A percentile compares a stretch with the other conserved stretches of the same genome.
Conservation (phyloP, 2,888 invertebrate genomes). For the Loripinus fragilis region DNA sequence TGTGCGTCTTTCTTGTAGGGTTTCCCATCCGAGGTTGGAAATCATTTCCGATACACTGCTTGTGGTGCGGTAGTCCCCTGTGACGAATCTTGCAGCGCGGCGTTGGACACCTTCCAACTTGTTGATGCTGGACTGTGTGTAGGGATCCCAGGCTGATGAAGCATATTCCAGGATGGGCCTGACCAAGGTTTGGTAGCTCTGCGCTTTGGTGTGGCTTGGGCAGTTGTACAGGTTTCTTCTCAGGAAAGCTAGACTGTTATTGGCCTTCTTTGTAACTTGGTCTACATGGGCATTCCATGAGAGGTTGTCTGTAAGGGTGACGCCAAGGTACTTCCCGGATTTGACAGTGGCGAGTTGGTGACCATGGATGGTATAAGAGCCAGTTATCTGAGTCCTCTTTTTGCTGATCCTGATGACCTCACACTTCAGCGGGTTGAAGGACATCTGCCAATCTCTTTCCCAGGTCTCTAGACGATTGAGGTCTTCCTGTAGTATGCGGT, state of each 20-base stretch:
- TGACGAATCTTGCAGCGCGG: slow-evolving; percentile 11
- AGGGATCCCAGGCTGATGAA: slow-evolving; percentile 16
- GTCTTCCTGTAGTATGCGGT: slow-evolving; percentile 45
- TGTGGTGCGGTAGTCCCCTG: too few relatives aligned
- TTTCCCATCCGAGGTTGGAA: too few relatives aligned
- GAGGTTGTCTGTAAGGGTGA: neutral
- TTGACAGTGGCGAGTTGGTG: slow-evolving; percentile 4
- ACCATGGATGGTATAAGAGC: slow-evolving; percentile 3
- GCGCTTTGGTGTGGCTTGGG: slow-evolving; percentile 1
- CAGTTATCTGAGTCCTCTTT: slow-evolving; percentile 23
- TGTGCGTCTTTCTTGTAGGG: too few relatives aligned
- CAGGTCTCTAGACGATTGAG: slow-evolving; percentile 35
- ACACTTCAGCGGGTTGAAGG: slow-evolving; percentile 54
- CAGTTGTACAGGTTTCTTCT: slow-evolving; percentile 21
- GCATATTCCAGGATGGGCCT: slow-evolving; percentile 6
- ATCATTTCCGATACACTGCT: too few relatives aligned
- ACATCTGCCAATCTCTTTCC: slow-evolving; percentile 47
- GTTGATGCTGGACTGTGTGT: neutral
- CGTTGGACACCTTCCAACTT: slow-evolving; percentile 20
- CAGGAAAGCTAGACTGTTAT: slow-evolving; percentile 16
- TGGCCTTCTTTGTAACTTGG: slow-evolving; percentile 1
- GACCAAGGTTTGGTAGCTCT: slow-evolving; percentile 14
- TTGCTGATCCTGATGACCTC: slow-evolving; percentile 39
- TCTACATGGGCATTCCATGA: slow-evolving; percentile 9
- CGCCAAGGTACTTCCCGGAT: slow-evolving; percentile 20